Base-by-base conservation (phyloP, 2,797 vertebrate species). In the Halcyon leucocephala region DNA sequence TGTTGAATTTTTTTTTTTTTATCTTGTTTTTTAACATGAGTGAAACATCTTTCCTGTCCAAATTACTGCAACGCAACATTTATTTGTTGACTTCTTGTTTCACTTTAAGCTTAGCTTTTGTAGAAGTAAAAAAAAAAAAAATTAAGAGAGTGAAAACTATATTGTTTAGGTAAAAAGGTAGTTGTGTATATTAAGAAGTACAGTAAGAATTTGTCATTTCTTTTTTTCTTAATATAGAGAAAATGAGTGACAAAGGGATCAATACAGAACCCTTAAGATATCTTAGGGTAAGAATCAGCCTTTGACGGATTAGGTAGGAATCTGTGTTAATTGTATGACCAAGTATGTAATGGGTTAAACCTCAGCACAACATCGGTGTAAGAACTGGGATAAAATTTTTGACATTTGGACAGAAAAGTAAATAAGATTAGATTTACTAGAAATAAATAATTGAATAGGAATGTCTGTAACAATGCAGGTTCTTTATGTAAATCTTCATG, bases 401-500 rank as follows among this genome's bases (percentile, higher is more conserved):
- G 94, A 82, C 81, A 89, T 96, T 97, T 95, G 93, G 67, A 92
- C 79, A 93, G 72, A 88, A 88, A 52, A 86, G 67, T 97, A 95
- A 97, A 97, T 92, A 90, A 81, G 55, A 95, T 94, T 82, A 96
- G 92, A 95, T 67, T 97, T 97, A 93, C 73, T 92, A 94, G 95
- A 95, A 97, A 94, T 95, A 95, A 98, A 97, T 97, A 97, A 97
- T 95, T 97, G 24, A 97, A 90, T 72, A 97, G 24, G 58, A 89
- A 51, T 65, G 55, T 95, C 85, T 97, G 73, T 94, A 97, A 89
- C 82, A 95, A 86, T 91, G 51, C 82, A 84, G 48, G 28, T 89
- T 91, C 67, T 97, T 97, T 82, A 93, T 92, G 90, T 88, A 97
- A 96, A 90, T 89, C 41, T 84, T 94, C 83, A 95, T 44, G 92